Evolutionary conservation across 2,797 vertebrate species (phyloP), one percentile per base, ranked within the genome.

Genomic region (Semotilus atromaculatus): DNA sequence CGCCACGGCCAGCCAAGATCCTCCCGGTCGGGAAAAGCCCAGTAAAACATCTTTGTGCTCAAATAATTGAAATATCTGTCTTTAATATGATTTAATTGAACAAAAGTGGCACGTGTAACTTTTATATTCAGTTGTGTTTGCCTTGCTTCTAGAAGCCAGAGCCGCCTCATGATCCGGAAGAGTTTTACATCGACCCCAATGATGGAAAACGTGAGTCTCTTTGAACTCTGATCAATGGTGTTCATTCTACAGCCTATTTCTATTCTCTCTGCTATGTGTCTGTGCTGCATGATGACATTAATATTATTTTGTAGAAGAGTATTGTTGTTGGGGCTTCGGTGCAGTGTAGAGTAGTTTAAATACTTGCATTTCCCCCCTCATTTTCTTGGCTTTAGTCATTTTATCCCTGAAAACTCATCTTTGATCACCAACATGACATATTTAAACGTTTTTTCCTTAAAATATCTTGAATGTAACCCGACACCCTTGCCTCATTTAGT

Each of bases 141-240:
- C 7, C 43, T 62, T 64, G 81, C 16, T 72, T 62, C 4, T 67
- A 93, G 92, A 93, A 91, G 86, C 86, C 84, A 51, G 89, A 68
- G 58, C 40, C 66, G 9, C 86, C 85, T 21, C 82, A 84, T 36
- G 81, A 86, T 16, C 19, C 82, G 5, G 89, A 92, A 3, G 91
- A 92, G 19, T 85, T 86, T 45, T 80, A 66, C 77, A 26, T 82
- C 11, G 91, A 93, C 67, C 74, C 83, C 74, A 91, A 80, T 78
- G 77, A 31, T 62, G 91, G 74, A 71, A 95, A 94, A 90, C 93
- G 95, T 96, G 82, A 93, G 93, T 51, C 13, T 13, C 60, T 16
- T 62, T 62, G 11, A 62, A 13, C n/a, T 58, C 23, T 13, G 4
- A 13, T 60, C 55, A n/a, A 0, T 58, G 23, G 23, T 58, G 53